Conservation (phyloP, 2,888 invertebrate genomes). For the Epirrhoe alternata region DNA sequence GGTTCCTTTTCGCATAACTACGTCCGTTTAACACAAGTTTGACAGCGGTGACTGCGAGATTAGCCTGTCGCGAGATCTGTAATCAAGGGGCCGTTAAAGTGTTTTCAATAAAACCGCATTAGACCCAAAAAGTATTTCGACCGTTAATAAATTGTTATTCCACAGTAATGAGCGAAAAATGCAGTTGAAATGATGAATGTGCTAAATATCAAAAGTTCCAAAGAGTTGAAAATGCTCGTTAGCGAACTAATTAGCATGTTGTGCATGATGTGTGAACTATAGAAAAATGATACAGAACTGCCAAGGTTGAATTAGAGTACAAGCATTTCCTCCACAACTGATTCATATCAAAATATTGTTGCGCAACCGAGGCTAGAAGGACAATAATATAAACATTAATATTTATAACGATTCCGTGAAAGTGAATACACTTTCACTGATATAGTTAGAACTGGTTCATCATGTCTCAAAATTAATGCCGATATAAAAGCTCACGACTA, state of each 20-base stretch:
- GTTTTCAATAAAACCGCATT: background rate
- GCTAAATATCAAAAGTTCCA: conserved; percentile 51
- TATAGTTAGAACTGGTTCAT: conserved; percentile 21
- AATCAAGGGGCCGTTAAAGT: too few relatives aligned
- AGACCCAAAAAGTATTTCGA: conserved; percentile 3
- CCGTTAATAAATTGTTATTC: conserved; percentile 6
- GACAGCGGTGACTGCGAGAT: too few relatives aligned
- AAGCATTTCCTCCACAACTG: conserved; percentile 33
- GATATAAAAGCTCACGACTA: background rate
- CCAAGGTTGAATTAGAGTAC: conserved; percentile 52
- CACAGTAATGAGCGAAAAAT: conserved; percentile 32
- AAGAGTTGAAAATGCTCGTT: conserved; percentile 57
- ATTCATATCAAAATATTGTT: conserved; percentile 37
- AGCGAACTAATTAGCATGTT: conserved; percentile 70
- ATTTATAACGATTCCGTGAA: conserved; percentile 22
- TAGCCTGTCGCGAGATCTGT: too few relatives aligned
- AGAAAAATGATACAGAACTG: conserved; percentile 53
- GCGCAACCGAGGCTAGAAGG: conserved; percentile 40
- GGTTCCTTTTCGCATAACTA: too few relatives aligned
- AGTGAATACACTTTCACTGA: conserved; percentile 26
- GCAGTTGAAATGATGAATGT: conserved; percentile 44
- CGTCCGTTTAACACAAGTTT: too few relatives aligned
- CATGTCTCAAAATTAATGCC: background rate
- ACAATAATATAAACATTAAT: conserved; percentile 27
- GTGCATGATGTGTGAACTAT: conserved; percentile 60